Conservation (phyloP, 2,888 invertebrate species). For the Melikaiella ostensackeni region DNA sequence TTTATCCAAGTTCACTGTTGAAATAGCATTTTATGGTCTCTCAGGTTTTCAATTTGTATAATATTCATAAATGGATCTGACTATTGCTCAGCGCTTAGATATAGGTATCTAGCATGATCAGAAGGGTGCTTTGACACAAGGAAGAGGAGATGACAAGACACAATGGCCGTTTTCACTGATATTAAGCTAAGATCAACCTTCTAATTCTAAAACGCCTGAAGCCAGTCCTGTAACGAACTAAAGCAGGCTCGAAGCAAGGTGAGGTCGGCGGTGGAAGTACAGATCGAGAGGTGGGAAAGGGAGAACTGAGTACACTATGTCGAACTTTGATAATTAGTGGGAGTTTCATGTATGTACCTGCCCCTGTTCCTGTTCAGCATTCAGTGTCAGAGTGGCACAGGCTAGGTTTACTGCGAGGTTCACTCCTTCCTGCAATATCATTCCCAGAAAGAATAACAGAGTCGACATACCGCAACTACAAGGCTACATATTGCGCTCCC, state of each 20-base stretch:
- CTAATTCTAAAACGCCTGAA: slow-evolving; percentile 16
- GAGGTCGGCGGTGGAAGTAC: slow-evolving; percentile 18
- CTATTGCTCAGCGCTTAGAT: background rate
- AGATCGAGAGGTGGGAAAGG: slow-evolving; percentile 27
- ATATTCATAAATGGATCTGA: background rate
- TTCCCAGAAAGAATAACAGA: slow-evolving; percentile 48
- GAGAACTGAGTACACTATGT: slow-evolving; percentile 31
- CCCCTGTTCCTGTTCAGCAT: background rate
- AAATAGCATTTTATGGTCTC: background rate
- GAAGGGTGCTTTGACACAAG: slow-evolving; percentile 15
- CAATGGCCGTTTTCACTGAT: slow-evolving; percentile 4
- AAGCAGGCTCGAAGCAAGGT: slow-evolving; percentile 5
- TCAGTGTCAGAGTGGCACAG: slow-evolving; percentile 41
- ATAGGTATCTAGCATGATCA: background rate
- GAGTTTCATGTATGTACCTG: slow-evolving; percentile 23
- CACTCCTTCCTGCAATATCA: slow-evolving; percentile 23
- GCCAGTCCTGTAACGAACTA: background rate
- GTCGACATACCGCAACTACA: slow-evolving; percentile 48
- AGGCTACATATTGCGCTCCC: slow-evolving; percentile 14
- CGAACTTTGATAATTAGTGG: slow-evolving; percentile 56
- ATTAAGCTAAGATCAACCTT: slow-evolving; percentile 30
- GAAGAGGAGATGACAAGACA: slow-evolving; percentile 3
- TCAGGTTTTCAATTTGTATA: background rate
- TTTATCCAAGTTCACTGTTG: background rate
- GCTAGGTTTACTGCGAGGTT: background rate